Evolutionary conservation across 2,113 vertebrate species (phyloP), one percentile per base, ranked within the genome.

Genomic region (Scomber colias): DNA sequence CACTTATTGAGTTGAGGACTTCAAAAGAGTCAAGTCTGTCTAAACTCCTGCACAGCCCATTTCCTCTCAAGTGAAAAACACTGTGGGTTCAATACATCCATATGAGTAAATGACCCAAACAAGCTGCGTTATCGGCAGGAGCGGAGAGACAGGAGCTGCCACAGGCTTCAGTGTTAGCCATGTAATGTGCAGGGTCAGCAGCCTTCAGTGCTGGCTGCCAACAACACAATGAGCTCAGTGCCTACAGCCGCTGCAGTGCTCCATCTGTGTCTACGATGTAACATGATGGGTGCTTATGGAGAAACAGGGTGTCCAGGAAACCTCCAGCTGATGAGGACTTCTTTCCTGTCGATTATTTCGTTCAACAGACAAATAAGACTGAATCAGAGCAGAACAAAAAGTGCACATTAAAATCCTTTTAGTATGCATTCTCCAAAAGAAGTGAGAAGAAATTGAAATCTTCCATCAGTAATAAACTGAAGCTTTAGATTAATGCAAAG

Each of bases 171-270:
- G 35, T 40, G 75, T 51, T 63, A 46, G 74, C 68, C 30, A 55
- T 19, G 57, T 70, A 89, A 91, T 87, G 85, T 93, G 92, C 90
- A 85, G 90, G 91, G 90, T 93, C 92, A 93, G 92, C 92, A 92
- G 91, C 86, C 61, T 85, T 81, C 73, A 45, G 75, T 82, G 79
- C 85, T 75, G 76, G 76, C 77, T 86, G 86, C 80, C 85, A 87
- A 71, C 89, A 87, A 82, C n/a, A 89, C 91, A 85, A 79, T 85
- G 88, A 89, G 87, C 85, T 70, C 50, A 65, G 71, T 60, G 83
- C 74, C 82, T 86, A 85, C 81, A 87, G 87, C 76, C 74, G 72
- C 86, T 86, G 87, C 89, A 84, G 68, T n/a, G 61, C 83, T 64
- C 44, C 50, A 45, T 82, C 81, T 80, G 68, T 48, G 77, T 55